Base-by-base conservation (phyloP, 2,113 vertebrate genomes). In the Otolemur garnettii region DNA sequence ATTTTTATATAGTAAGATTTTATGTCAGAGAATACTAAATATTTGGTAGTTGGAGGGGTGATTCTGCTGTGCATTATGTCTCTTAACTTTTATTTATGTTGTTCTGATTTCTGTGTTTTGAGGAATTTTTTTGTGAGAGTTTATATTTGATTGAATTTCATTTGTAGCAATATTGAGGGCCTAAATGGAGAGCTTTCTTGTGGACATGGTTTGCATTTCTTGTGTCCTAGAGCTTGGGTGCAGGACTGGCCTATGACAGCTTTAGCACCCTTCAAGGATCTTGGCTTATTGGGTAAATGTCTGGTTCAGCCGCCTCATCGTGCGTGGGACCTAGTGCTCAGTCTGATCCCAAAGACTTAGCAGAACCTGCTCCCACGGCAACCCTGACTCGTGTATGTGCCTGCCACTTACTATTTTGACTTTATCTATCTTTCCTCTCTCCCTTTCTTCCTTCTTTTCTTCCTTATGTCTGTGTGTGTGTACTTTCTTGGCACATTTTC, bases 31-130 rank as follows among this genome's bases (percentile, higher is more conserved):
- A 93, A 30, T 66, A 74, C 10, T 88, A 90, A 92, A 24, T 89
- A 55, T 82, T 83, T 96, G 69, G 30, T 68, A 80, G 35, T 50
- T 57, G 1, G 94, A 42, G 24, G 4, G 74, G 1, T 89, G 18
- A 17, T 50, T 88, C 28, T 64, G 1, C 55, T 79, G 3, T 69
- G 87, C 85, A 4, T 75, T 79, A 11, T 78, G 83, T 94, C 28
- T 80, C 18, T 17, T 4, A 69, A 35, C 26, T 89, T 35, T 50
- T 19, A 69, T 74, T 90, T 90, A 71, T 81, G 53, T 87, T 90
- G n/a, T 64, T 87, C 87, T 95, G 53, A 83, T 87, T 93, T 72
- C 94, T 91, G 30, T 45, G 13, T 81, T 92, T 84, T 85, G 33
- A 92, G 33, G 45, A 59, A 30, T 26, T 59, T 66, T 66, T 59